Conservation (phyloP, 2,113 vertebrate species). For the Urocynchramus pylzowi region DNA sequence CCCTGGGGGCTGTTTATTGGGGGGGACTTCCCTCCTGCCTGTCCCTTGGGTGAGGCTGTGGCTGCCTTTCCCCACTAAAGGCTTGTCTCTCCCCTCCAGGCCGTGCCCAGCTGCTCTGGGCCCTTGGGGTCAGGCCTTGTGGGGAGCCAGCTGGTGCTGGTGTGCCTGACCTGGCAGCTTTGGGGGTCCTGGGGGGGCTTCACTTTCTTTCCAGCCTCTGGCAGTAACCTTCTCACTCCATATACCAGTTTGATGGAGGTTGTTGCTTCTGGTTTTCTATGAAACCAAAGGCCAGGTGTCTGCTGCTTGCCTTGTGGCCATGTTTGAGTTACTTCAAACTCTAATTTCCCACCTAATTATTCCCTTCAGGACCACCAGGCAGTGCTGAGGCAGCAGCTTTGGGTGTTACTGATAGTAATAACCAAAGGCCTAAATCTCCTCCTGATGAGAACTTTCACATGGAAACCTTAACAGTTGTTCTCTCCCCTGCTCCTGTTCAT, state of each 20-base stretch:
- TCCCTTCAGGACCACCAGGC: neutral
- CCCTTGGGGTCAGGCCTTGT: neutral
- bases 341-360: neutral
- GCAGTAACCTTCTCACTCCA: neutral
- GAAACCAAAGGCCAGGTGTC: neutral
- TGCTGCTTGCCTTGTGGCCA: neutral
- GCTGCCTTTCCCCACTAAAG: fast-evolving
- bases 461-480: neutral
- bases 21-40: neutral
- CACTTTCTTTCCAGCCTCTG: neutral
- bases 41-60: neutral
- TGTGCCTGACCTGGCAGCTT: neutral
- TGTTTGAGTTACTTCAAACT: neutral
- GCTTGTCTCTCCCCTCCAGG: neutral
- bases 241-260: fast-evolving
- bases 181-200: neutral
- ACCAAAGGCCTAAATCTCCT: neutral
- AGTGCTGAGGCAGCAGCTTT: neutral
- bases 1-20: neutral
- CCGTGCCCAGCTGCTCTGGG: neutral
- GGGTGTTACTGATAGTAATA: neutral
- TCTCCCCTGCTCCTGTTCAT: neutral
- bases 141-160: neutral
- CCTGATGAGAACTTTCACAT: neutral
- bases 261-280: neutral